Evolutionary conservation across 2,113 vertebrate genomes (phyloP).

Genomic region (Pampusana beccarii): DNA sequence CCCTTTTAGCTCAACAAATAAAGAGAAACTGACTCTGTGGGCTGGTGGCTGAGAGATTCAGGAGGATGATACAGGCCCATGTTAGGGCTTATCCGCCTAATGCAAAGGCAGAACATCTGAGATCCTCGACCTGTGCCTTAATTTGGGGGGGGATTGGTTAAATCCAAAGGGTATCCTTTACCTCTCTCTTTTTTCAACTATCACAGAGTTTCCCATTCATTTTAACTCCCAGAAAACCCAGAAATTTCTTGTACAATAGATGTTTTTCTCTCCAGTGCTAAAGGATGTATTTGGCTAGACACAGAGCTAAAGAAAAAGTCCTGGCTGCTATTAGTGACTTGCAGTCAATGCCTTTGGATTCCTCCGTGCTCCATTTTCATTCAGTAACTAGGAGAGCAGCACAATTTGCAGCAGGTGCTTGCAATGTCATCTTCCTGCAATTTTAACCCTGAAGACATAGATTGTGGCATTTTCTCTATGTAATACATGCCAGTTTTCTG

Average conservation of each 20-base stretch:
- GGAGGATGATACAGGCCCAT: background rate
- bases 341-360: background rate
- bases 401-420: background rate
- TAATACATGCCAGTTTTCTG: background rate
- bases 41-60: background rate
- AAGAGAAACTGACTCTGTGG: background rate
- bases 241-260: background rate
- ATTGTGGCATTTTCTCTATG: background rate
- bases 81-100: background rate
- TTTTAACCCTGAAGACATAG: background rate
- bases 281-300: background rate
- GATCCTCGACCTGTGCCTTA: background rate
- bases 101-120: background rate
- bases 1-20: background rate
- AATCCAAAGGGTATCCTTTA: background rate
- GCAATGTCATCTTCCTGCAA: background rate
- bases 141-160: background rate
- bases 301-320: background rate
- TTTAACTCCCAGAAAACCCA: background rate
- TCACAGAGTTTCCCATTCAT: background rate
- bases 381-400: background rate
- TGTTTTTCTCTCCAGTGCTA: background rate
- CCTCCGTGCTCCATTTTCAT: background rate
- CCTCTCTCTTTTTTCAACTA: background rate
- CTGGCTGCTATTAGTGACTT: background rate